Base-by-base conservation (phyloP, 2,888 invertebrate species). In the Leptopilina myrica region DNA sequence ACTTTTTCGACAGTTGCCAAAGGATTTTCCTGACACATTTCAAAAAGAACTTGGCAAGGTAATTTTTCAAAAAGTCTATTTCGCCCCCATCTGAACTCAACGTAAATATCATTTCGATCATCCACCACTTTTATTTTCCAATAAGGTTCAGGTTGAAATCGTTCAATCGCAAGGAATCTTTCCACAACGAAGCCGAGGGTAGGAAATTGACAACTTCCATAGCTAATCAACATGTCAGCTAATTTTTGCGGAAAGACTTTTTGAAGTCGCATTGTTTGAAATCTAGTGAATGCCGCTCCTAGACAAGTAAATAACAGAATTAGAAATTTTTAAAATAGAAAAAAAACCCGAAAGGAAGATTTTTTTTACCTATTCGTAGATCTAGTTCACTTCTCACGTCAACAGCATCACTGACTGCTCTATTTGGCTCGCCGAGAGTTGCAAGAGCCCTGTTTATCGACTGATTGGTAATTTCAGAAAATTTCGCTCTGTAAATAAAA, bases 131-230 rank as follows among this genome's bases (percentile, higher is more conserved):
- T 96, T 69, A 99, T 94, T 92, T 97, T 98, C 99, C 99, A 99
- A 93, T 99, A 99, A 5, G 95, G 94, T 92, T 99, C 99, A 0
- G 97, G 93, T 9, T 98, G 94, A 92, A 99, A 99, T 83, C 95
- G 95, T 90, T 98, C 96, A 69, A 98, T 96, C 40, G 98, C 97
- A 89, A 98, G 95, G 90, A 97, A 99, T 76, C 99, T 94, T 91
- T 99, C 98, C 0, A 98, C 99, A n/a, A 99, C 99, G 94, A 99
- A 99, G 1, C 99, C 99, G n/a, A 99, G 93, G 0, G 99, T 99
- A 6, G 99, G 99, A 92, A 99, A 99, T 92, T 99, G 99, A 90
- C 99, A 99, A 80, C 98, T 98, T 2, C 99, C 99, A 91, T 99
- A 99, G 92, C 99, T 99, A 69, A 99, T 96, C 2, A 99, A 91